These are phyloP conservation scores for Drosophila longiperda DNA, from an alignment of 2,888 invertebrate genomes.

Conservation along the genomic window DNA sequence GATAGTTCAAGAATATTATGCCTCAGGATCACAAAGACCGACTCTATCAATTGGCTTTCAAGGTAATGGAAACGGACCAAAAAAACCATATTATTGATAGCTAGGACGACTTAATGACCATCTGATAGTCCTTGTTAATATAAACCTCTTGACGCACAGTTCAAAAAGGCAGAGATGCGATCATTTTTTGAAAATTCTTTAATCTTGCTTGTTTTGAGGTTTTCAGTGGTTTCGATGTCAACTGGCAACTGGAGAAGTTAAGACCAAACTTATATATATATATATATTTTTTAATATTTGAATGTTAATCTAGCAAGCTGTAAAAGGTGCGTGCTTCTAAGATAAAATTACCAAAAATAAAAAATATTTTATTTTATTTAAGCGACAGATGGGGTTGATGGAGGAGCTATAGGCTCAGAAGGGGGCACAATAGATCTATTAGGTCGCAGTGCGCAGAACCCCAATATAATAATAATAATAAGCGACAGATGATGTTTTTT, in stretches of 20 bases:
- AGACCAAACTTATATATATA: not conserved
- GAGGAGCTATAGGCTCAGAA: no score
- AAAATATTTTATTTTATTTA: conserved; percentile 16
- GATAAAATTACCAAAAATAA: not conserved
- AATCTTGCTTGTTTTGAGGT: not conserved
- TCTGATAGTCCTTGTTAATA: not conserved
- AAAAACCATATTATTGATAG: not conserved
- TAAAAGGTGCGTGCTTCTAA: not conserved
- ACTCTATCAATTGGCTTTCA: not conserved
- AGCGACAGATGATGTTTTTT: conserved; percentile 73
- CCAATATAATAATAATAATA: no score
- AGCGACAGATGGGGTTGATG: conserved; percentile 77
- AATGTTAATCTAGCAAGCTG: not conserved
- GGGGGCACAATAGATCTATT: no score
- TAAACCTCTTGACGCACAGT: not conserved
- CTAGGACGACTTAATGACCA: not conserved
- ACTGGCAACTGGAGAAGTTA: not conserved
- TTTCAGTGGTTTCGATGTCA: not conserved
- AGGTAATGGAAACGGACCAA: not conserved
- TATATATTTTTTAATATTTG: not conserved
- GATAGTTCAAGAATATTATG: not conserved
- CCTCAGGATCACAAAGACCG: not conserved
- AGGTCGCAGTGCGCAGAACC: no score
- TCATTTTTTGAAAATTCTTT: not conserved
- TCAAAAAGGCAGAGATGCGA: not conserved